A percentile compares a stretch with the other conserved stretches of the same genome.
phyloP scores from a whole-genome alignment of 1,140 invertebrate genomes.

The Heliconius hermathena region DNA sequence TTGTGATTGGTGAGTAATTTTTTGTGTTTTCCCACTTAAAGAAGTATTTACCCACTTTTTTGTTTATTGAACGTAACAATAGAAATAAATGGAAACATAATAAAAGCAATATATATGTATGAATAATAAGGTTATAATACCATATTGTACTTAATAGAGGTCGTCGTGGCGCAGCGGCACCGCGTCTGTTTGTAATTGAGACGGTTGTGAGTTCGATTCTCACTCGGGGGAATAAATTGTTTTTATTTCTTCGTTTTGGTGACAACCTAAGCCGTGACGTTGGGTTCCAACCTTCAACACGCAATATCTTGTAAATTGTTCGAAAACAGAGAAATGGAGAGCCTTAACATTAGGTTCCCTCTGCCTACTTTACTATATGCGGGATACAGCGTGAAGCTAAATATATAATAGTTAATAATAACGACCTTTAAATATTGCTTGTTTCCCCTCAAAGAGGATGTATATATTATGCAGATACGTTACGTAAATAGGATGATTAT shows the following conservation, averaged over 20 bases:
- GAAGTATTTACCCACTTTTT: too few species aligned
- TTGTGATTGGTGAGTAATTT: constrained; percentile 89
- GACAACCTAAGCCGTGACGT: background rate
- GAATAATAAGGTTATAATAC: too few species aligned
- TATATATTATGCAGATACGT: background rate
- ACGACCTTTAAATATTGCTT: background rate
- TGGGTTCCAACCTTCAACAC: background rate
- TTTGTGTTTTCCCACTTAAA: too few species aligned
- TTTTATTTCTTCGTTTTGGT: background rate
- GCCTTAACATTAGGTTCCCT: background rate
- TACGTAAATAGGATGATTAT: background rate
- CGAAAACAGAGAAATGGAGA: background rate
- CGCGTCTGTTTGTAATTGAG: too few species aligned
- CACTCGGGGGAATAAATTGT: background rate
- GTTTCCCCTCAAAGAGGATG: background rate
- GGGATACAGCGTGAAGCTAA: constrained; percentile 1
- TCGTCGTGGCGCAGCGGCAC: too few species aligned
- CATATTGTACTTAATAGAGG: too few species aligned
- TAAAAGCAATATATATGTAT: too few species aligned
- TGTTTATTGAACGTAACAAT: too few species aligned
- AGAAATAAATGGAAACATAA: too few species aligned
- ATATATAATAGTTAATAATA: background rate
- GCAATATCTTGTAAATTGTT: background rate
- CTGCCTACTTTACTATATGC: background rate
- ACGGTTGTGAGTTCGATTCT: too few species aligned